Evolutionary conservation across 2,888 invertebrate species (phyloP).

Genomic region (Spisula subtruncata): DNA sequence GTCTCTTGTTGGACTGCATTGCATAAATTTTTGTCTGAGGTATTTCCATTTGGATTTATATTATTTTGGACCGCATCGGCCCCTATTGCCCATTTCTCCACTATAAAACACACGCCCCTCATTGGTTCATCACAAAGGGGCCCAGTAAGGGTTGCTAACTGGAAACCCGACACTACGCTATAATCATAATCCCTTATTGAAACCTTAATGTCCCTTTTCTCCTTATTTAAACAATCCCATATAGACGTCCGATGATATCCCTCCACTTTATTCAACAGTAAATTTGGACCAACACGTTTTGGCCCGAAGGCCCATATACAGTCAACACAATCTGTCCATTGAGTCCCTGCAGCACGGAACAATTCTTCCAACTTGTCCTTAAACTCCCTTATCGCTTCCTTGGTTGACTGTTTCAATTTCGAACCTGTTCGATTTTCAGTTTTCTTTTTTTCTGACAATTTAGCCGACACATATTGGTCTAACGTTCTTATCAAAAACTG

Average conservation of each 20-base stretch:
- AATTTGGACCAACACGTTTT: conserved; percentile 95
- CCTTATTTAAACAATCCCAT: conserved; percentile 81
- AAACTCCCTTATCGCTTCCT: conserved; percentile 84
- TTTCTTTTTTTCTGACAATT: conserved; percentile 56
- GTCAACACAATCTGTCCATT: conserved; percentile 88
- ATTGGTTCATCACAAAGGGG: conserved; percentile 99
- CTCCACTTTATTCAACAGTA: conserved; percentile 94
- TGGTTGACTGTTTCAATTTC: conserved; percentile 75
- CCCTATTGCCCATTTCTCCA: conserved; percentile 93
- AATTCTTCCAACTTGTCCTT: conserved; percentile 90
- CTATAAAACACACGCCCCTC: conserved; percentile 95
- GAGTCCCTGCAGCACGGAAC: conserved; percentile 90
- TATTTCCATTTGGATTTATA: background rate
- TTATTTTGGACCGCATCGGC: background rate
- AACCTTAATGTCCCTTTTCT: conserved; percentile 52
- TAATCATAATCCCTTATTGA: conserved; percentile 89
- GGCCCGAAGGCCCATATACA: conserved; percentile 97
- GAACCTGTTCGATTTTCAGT: conserved; percentile 51
- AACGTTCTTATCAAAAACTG: conserved; percentile 92
- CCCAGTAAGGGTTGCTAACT: conserved; percentile 94
- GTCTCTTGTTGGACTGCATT: background rate
- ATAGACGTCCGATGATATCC: conserved; percentile 90
- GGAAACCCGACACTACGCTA: conserved; percentile 87
- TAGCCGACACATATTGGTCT: conserved; percentile 86
- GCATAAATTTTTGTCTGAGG: background rate